phyloP scores from a whole-genome alignment of 1,140 invertebrate species.

The Phortica variegata region DNA sequence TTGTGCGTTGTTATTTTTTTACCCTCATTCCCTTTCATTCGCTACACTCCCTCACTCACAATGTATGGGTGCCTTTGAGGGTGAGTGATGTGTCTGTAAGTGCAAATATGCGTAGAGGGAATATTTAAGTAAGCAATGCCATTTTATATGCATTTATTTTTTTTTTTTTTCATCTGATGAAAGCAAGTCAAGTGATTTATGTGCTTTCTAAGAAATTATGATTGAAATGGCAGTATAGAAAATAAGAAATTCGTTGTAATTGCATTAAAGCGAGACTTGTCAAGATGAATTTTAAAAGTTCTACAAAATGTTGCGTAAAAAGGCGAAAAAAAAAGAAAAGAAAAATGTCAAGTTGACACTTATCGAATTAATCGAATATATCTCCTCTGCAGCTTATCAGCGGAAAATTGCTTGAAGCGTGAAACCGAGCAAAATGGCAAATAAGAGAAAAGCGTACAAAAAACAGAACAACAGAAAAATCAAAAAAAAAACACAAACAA shows the following conservation, averaged over 20 bases:
- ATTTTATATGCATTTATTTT: slow-evolving; percentile 26
- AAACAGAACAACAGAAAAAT: background rate
- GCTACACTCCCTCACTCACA: too few relatives aligned
- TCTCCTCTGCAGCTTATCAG: slow-evolving; percentile 28
- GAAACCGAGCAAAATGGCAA: slow-evolving; percentile 26
- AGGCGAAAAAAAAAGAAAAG: background rate
- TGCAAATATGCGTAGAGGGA: slow-evolving; percentile 19
- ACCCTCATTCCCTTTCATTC: slow-evolving; percentile 10
- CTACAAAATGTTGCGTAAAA: background rate
- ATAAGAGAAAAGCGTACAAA: background rate
- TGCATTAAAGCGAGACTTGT: slow-evolving; percentile 12
- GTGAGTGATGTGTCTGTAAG: too few relatives aligned
- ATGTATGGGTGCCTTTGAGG: too few relatives aligned
- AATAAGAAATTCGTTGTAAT: slow-evolving; percentile 26
- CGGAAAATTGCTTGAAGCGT: slow-evolving; percentile 36
- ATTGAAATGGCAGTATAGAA: too few relatives aligned
- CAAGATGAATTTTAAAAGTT: background rate
- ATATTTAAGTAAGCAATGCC: slow-evolving; percentile 29
- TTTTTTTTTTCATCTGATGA: background rate
- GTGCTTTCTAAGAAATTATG: background rate
- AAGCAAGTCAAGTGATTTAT: slow-evolving; percentile 36
- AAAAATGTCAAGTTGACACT: slow-evolving; percentile 4
- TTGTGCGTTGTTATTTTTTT: slow-evolving; percentile 10
- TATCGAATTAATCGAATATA: background rate
- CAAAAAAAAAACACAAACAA: background rate